Base-by-base conservation (phyloP, 2,797 vertebrate species). In the Carapus acus region DNA sequence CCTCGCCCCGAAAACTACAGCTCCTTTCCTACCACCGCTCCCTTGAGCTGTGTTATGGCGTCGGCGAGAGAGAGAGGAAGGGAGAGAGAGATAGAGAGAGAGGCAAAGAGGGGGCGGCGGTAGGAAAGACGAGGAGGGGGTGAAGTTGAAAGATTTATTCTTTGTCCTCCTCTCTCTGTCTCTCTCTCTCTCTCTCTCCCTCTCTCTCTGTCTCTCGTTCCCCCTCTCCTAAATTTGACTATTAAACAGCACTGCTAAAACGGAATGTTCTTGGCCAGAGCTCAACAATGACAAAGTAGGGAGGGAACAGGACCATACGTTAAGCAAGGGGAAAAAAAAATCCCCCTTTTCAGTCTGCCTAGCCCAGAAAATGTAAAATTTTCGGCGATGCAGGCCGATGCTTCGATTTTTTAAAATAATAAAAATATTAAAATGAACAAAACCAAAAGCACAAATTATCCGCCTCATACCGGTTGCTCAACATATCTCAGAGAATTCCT, bases 231-330 rank as follows among this genome's bases (percentile, higher is more conserved):
- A 85, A 83, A 83, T 83, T 77, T 81, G 81, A 85, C 83, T 85
- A 83, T 86, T 87, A 83, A 85, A 85, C 82, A 80, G 78, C 58
- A 23, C 81, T 77, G 76, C 73, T 83, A 84, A 87, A 84, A 87
- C 80, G 77, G 88, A 89, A 88, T 88, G 86, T 88, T 88, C 86
- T 88, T 88, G 84, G 84, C 86, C 13, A 57, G 2, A 67, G 69
- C 79, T 87, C 87, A 88, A 87, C 85, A 86, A 87, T 86, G 82
- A 87, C 80, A 83, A 80, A 80, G 78, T 77, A 75, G 71, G 79
- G 80, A 80, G 80, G 78, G 77, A 74, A 60, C 58, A 60, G 70
- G 72, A 71, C 80, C 83, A 86, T 83, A 85, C 75, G 53, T 86
- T 86, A 75, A 79, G 62, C n/a, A 36, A 23, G 36, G 41, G 31